Evolutionary conservation across 2,888 invertebrate species (phyloP).

Genomic region (Limnephilus lunatus): DNA sequence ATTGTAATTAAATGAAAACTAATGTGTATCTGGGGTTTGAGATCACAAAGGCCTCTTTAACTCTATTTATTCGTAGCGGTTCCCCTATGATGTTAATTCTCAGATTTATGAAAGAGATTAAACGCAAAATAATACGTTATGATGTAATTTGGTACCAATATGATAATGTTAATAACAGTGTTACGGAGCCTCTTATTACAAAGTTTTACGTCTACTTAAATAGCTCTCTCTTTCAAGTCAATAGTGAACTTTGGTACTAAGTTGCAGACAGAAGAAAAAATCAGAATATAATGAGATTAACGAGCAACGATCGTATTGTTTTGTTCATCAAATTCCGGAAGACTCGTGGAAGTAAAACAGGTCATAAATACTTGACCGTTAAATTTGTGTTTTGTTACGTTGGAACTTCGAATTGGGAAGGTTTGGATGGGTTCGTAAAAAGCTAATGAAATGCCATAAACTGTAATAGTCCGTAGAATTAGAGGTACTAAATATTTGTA

Average conservation of each 20-base stretch:
- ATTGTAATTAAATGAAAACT: background rate
- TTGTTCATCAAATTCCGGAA: background rate
- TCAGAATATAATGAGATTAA: background rate
- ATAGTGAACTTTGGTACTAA: background rate
- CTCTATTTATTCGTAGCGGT: background rate
- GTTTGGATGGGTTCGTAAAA: background rate
- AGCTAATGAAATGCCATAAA: background rate
- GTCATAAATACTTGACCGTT: background rate
- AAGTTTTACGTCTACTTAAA: background rate
- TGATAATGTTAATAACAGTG: no score
- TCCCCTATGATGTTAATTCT: background rate
- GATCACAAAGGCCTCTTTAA: background rate
- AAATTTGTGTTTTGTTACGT: background rate
- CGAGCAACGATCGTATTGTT: background rate
- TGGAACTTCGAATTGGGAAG: background rate
- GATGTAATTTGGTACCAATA: background rate
- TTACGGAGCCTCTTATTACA: no score
- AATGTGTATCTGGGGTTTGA: background rate
- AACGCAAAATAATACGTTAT: background rate
- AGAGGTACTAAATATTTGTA: background rate
- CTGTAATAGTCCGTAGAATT: background rate
- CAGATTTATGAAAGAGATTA: background rate
- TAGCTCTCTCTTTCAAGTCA: background rate
- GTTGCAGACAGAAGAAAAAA: background rate
- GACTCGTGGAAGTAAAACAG: background rate